phyloP scores from a whole-genome alignment of 1,140 invertebrate species.

The Spodoptera litura region DNA sequence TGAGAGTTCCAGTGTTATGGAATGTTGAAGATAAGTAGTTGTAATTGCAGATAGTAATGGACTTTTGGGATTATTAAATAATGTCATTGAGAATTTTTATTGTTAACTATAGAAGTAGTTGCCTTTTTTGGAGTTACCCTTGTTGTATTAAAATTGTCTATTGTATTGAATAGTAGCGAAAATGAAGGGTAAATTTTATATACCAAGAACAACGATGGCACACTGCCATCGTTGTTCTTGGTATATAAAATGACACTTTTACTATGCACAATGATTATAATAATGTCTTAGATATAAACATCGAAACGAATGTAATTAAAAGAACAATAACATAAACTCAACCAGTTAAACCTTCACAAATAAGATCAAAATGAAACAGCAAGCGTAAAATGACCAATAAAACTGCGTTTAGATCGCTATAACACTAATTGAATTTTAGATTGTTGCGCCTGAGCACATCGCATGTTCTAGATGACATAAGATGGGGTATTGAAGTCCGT shows the following conservation, averaged over 20 bases:
- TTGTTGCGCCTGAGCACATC: not conserved
- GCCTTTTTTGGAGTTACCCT: too few relatives aligned
- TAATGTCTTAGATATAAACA: not conserved
- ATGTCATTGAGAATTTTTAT: too few relatives aligned
- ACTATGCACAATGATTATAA: not conserved
- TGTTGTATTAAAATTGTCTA: too few relatives aligned
- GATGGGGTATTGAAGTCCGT: constrained; percentile 8
- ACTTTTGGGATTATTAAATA: too few relatives aligned
- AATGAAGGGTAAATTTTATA: too few relatives aligned
- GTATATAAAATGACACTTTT: too few relatives aligned
- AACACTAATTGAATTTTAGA: constrained; percentile 25
- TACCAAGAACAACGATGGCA: too few relatives aligned
- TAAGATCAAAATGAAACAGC: constrained; percentile 6
- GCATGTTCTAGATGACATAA: constrained; percentile 29
- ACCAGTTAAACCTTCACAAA: not conserved
- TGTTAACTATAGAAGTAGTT: too few relatives aligned
- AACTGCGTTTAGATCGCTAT: constrained; percentile 8
- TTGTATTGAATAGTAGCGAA: too few relatives aligned
- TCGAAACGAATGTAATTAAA: not conserved
- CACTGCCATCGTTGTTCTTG: too few relatives aligned
- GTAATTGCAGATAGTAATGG: not conserved
- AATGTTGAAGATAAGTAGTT: not conserved
- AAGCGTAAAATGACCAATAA: not conserved
- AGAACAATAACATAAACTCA: not conserved
- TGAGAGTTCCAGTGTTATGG: not conserved